phyloP scores from a whole-genome alignment of 2,113 vertebrate species.

The Hippocampus mohnikei region DNA sequence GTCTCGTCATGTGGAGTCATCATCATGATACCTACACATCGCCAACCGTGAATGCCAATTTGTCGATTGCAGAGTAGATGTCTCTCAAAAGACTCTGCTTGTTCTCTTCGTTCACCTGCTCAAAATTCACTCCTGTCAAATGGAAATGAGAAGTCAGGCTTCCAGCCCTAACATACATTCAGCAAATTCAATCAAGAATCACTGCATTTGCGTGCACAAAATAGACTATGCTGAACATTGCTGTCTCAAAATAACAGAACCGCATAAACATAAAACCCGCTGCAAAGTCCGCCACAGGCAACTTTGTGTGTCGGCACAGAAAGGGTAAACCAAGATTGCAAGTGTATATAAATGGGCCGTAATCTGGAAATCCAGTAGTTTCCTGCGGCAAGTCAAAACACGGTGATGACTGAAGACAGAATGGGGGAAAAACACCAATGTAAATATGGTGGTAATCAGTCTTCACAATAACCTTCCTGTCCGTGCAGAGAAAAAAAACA shows the following conservation, averaged over 20 bases:
- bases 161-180: conserved; percentile 16
- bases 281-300: conserved; percentile 16
- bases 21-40: conserved; percentile 86
- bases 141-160: conserved; percentile 27
- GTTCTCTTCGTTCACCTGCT: conserved; percentile 93
- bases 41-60: conserved; percentile 95
- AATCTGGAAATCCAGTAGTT: conserved; percentile 69
- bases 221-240: no score
- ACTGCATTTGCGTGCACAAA: no score
- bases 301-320: conserved; percentile 24
- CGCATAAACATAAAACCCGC: not conserved
- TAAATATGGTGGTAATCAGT: conserved; percentile 72
- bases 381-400: conserved; percentile 76
- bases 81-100: conserved; percentile 86
- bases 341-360: conserved; percentile 51
- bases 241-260: not conserved
- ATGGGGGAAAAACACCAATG: conserved; percentile 48
- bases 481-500: conserved; percentile 55
- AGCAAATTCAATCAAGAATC: not conserved
- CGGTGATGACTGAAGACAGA: conserved; percentile 61
- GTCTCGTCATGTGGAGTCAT: not conserved
- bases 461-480: conserved; percentile 74
- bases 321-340: conserved; percentile 38
- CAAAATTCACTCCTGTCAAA: conserved; percentile 87
- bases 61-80: conserved; percentile 90